Evolutionary conservation across 2,888 invertebrate species (phyloP).

Genomic region (Branchellion lobata): DNA sequence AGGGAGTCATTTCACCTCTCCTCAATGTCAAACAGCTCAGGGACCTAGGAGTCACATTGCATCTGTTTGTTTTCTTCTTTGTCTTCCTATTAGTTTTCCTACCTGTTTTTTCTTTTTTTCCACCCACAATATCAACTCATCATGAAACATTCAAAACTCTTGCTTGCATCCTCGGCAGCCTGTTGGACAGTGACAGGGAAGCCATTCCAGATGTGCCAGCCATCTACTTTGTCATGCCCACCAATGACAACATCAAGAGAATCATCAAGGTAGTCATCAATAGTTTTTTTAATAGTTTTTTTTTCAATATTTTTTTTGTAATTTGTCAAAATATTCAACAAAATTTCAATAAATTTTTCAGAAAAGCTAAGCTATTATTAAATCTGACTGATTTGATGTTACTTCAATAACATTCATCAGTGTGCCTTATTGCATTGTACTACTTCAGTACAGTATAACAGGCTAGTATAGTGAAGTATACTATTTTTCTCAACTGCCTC

Average conservation of each 20-base stretch:
- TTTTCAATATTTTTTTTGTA: background rate
- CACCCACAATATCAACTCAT: background rate
- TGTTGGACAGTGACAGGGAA: constrained; percentile 65
- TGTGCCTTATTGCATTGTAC: too few species aligned
- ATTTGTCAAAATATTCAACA: background rate
- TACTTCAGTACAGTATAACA: too few species aligned
- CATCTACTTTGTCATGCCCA: constrained; percentile 93
- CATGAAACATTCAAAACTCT: too few species aligned
- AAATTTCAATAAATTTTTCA: too few species aligned
- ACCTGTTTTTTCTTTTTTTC: too few species aligned
- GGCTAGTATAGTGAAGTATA: too few species aligned
- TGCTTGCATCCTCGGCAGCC: too few species aligned
- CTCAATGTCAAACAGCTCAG: constrained; percentile 91
- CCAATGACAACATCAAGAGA: constrained; percentile 89
- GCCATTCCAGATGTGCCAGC: constrained; percentile 96
- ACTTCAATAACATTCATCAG: too few species aligned
- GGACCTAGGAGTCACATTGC: constrained; percentile 93
- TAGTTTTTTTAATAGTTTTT: background rate
- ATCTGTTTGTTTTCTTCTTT: constrained; percentile 74
- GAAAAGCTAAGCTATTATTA: too few species aligned
- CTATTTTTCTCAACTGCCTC: too few species aligned
- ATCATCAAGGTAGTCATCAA: constrained; percentile 79
- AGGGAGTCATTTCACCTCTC: constrained; percentile 95
- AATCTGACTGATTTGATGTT: too few species aligned
- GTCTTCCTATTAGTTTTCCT: too few species aligned